phyloP scores from a whole-genome alignment of 2,888 invertebrate species.

The Emmelina monodactyla region DNA sequence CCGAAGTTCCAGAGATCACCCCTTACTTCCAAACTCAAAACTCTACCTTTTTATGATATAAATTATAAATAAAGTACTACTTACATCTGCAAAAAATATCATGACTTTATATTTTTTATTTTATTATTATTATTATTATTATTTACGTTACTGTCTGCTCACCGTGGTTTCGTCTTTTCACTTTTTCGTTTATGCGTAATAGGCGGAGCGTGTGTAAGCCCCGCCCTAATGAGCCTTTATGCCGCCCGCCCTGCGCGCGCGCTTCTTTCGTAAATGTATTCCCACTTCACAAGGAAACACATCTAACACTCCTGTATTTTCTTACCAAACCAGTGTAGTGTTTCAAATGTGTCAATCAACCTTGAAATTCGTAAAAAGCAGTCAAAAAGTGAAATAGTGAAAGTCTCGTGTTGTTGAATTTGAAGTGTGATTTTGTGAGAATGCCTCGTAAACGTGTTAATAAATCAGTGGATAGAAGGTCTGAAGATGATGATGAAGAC shows the following conservation, averaged over 20 bases:
- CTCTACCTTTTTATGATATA: too few relatives aligned
- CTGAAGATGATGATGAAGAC: conserved; percentile 52
- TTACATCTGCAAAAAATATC: too few relatives aligned
- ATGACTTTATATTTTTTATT: too few relatives aligned
- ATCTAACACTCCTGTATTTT: not conserved
- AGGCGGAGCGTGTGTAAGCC: conserved; percentile 46
- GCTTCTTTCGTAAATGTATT: conserved; percentile 38
- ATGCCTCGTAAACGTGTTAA: conserved; percentile 53
- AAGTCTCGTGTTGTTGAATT: not conserved
- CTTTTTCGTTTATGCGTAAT: not conserved
- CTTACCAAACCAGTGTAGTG: conserved; percentile 1
- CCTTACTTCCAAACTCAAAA: too few relatives aligned
- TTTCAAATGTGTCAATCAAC: too few relatives aligned
- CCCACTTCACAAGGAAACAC: conserved; percentile 13
- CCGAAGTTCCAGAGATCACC: too few relatives aligned
- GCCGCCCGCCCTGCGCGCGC: conserved; percentile 49
- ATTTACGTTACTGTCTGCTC: too few relatives aligned
- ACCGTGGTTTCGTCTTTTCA: too few relatives aligned
- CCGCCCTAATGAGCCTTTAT: conserved; percentile 38
- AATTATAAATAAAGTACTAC: too few relatives aligned
- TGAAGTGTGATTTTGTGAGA: conserved; percentile 20
- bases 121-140: too few relatives aligned
- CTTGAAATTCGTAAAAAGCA: conserved; percentile 4
- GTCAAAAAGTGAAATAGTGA: conserved; percentile 2
- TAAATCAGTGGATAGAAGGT: conserved; percentile 37